Base-by-base conservation (phyloP, 2,113 vertebrate genomes). In the Lichenostomus cassidix region DNA sequence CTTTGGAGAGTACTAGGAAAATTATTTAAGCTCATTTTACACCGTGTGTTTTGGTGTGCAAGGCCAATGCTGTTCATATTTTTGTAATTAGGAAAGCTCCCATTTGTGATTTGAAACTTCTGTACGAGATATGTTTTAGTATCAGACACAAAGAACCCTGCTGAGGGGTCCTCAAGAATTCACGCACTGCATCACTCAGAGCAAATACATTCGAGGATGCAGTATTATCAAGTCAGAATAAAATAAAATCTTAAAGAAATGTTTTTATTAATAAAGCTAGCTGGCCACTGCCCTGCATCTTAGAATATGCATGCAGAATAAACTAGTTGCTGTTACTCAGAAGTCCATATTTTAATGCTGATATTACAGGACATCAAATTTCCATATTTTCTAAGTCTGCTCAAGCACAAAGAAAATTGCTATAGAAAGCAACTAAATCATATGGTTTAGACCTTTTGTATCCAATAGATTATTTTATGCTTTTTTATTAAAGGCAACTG, bases 141-240 rank as follows among this genome's bases (percentile, higher is more conserved):
- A 37, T 8, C 8, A 15, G 58, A 15, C 1, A 2, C 21, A 21
- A 50, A 41, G 17, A 31, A 39, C 8, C 8, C 50, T 49, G 41
- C 77, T 27, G 5, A 65, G 65, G 55, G 12, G 27, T 14, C 9
- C 27, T 49, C 28, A 59, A 68, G 35, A 64, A 56, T 23, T 39
- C 33, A 42, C 0, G 0, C 16, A 37, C 39, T 28, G 63, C 0
- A 0, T 25, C 56, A 23, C 67, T 52, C 47, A 9, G 22, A 56
- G 15, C 4, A 4, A 64, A n/a, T 1, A 33, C 52, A 16, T 27
- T 25, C n/a, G 39, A 49, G 10, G 64, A 44, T 28, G 46, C 24
- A 28, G 19, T 10, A 67, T 9, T 37, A 59, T 14, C 31, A 59
- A 73, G 23, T 33, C 2, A 2, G 27, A 73, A 58, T 52, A 56